These are phyloP conservation scores for Odiellus spinosus DNA, from an alignment of 2,888 invertebrate genomes.

Conservation along the genomic window DNA sequence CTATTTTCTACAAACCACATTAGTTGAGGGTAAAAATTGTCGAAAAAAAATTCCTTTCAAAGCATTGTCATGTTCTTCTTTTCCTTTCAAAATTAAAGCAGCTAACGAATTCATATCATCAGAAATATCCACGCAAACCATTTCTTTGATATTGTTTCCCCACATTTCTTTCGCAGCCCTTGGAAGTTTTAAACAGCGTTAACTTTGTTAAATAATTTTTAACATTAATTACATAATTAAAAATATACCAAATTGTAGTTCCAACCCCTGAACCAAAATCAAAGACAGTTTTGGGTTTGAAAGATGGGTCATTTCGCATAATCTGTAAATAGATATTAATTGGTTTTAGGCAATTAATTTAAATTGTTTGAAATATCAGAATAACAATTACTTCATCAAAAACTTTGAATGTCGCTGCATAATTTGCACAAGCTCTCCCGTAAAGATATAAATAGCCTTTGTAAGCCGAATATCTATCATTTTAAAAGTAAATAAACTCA, in stretches of 20 bases:
- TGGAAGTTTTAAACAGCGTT: not conserved
- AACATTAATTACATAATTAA: conserved; percentile 2
- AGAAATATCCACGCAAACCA: conserved; percentile 69
- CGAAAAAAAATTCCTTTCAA: conserved; percentile 51
- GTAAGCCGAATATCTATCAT: conserved; percentile 41
- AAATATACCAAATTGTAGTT: conserved; percentile 53
- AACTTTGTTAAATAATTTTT: not conserved
- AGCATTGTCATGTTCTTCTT: not conserved
- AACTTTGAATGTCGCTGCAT: conserved; percentile 49
- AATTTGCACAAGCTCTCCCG: conserved; percentile 54
- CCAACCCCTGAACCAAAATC: conserved; percentile 88
- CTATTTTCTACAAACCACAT: conserved; percentile 32
- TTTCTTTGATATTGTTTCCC: conserved; percentile 55
- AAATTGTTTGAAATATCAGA: not conserved
- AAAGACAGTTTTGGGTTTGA: conserved; percentile 57
- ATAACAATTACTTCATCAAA: conserved; percentile 42
- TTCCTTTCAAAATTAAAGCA: conserved; percentile 45
- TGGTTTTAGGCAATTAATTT: not conserved
- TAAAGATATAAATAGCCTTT: conserved; percentile 53
- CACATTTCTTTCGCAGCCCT: conserved; percentile 59
- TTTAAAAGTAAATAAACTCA: not conserved
- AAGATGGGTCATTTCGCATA: conserved; percentile 42
- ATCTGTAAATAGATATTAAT: conserved; percentile 34
- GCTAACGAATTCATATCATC: conserved; percentile 65
- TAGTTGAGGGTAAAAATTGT: conserved; percentile 58